These are phyloP conservation scores for Ashinkailepas kermadecensis DNA, from an alignment of 2,888 invertebrate species.

Conservation along the genomic window DNA sequence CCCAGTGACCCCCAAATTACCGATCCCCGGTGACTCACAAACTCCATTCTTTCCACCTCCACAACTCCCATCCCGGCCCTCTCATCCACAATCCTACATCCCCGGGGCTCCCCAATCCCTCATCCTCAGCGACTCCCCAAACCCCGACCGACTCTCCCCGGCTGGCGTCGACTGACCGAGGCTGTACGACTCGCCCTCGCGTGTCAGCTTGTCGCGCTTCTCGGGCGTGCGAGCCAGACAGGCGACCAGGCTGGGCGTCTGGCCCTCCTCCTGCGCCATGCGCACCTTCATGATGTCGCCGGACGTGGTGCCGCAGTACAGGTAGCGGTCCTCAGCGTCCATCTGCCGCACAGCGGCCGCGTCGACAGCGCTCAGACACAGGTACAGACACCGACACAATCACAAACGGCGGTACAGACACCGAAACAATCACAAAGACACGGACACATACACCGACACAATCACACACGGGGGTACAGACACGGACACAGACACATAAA, in stretches of 20 bases:
- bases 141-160: too few species aligned
- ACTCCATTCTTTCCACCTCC: too few species aligned
- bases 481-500: neutral
- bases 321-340: constrained; percentile 59
- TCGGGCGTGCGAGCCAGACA: neutral
- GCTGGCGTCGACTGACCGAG: neutral
- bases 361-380: neutral
- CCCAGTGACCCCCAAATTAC: too few species aligned
- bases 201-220: neutral
- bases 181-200: constrained; percentile 12
- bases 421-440: too few species aligned
- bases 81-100: too few species aligned
- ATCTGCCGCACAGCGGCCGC: constrained; percentile 42
- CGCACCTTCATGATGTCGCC: constrained; percentile 59
- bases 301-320: constrained; percentile 77
- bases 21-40: too few species aligned
- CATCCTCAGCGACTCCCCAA: too few species aligned
- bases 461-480: neutral
- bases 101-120: too few species aligned
- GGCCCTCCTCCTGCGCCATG: constrained; percentile 28
- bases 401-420: neutral
- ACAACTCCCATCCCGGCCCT: too few species aligned
- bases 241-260: neutral
- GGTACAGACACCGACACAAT: neutral
- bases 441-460: constrained; percentile 21